Evolutionary conservation across 2,888 invertebrate genomes (phyloP).

Genomic region (Drosophila siamana): DNA sequence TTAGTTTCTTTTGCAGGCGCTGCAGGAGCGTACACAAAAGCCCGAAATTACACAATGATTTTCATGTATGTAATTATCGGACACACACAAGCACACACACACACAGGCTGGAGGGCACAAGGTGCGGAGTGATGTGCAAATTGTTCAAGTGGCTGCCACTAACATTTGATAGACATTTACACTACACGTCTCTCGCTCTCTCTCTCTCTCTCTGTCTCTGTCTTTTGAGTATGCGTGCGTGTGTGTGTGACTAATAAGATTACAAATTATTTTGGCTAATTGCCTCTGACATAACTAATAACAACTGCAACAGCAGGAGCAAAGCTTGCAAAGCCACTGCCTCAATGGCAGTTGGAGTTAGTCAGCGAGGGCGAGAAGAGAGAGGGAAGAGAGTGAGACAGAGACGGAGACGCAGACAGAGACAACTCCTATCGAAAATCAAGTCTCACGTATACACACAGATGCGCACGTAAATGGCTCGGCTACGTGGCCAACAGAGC

Average conservation of each 20-base stretch:
- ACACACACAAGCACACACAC: conserved; percentile 17
- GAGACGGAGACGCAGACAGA: background rate
- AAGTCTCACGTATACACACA: conserved; percentile 45
- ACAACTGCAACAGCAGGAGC: conserved; percentile 66
- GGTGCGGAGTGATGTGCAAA: conserved; percentile 10
- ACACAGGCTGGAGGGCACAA: conserved; percentile 1
- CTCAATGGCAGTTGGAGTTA: background rate
- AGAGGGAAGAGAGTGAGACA: background rate
- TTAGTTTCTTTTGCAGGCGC: conserved; percentile 28
- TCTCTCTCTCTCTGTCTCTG: background rate
- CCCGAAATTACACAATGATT: conserved; percentile 41
- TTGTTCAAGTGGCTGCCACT: conserved; percentile 16
- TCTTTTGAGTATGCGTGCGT: background rate
- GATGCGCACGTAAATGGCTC: conserved; percentile 2
- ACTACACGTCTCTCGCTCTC: background rate
- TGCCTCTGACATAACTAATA: conserved; percentile 80
- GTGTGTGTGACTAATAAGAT: conserved; percentile 67
- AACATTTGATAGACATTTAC: conserved; percentile 49
- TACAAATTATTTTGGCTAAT: conserved; percentile 79
- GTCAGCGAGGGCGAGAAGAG: too few species aligned
- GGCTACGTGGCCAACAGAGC: conserved; percentile 19
- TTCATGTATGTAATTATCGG: conserved; percentile 65
- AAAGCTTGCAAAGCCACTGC: conserved; percentile 34
- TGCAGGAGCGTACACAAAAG: conserved; percentile 14
- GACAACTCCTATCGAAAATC: conserved; percentile 14